These are phyloP conservation scores for Saccostrea cuccullata DNA, from an alignment of 1,140 invertebrate genomes.

Conservation along the genomic window DNA sequence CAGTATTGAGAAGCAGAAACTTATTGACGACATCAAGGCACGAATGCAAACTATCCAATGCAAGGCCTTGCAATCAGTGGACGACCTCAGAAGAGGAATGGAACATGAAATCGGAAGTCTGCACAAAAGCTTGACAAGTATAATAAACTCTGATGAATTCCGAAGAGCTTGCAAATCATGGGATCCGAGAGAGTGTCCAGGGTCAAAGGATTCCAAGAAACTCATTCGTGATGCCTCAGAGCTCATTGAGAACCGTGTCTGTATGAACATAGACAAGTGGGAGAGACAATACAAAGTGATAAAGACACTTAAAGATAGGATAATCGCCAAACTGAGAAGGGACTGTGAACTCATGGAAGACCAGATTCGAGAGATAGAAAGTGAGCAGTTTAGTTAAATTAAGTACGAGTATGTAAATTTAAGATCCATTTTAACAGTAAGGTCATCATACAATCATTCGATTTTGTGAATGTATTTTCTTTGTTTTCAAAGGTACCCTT, in stretches of 20 bases:
- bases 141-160: constrained; percentile 40
- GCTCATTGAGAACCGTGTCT: constrained; percentile 58
- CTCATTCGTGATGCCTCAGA: constrained; percentile 57
- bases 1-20: constrained; percentile 56
- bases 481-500: background rate
- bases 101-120: constrained; percentile 42
- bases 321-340: constrained; percentile 65
- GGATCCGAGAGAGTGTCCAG: constrained; percentile 47
- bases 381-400: constrained; percentile 43
- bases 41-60: constrained; percentile 60
- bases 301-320: constrained; percentile 60
- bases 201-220: constrained; percentile 54
- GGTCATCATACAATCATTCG: too few relatives aligned
- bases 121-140: background rate
- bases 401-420: background rate
- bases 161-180: constrained; percentile 5
- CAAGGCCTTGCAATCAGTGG: constrained; percentile 59
- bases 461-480: too few relatives aligned
- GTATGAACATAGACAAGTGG: constrained; percentile 67
- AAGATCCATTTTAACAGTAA: too few relatives aligned
- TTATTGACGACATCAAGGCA: constrained; percentile 48
- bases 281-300: constrained; percentile 63
- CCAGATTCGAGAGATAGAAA: constrained; percentile 69
- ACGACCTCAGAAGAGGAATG: constrained; percentile 57
- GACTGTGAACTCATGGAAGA: constrained; percentile 70